Conservation (phyloP, 2,797 vertebrate species). For the Miichthys miiuy region DNA sequence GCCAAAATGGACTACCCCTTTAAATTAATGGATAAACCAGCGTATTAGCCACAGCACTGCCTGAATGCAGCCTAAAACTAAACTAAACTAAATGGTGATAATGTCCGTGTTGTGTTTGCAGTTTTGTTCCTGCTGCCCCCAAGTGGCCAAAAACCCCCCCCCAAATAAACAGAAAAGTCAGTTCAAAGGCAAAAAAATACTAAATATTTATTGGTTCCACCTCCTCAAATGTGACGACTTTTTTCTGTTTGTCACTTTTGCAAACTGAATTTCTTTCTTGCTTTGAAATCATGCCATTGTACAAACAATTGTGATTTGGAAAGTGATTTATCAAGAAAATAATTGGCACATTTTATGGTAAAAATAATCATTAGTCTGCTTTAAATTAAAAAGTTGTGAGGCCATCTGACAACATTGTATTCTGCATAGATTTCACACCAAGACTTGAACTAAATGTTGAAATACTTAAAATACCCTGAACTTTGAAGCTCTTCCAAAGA, state of each 20-base stretch:
- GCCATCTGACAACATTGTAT: background rate
- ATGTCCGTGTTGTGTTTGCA: background rate
- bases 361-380: constrained; percentile 1
- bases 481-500: constrained; percentile 58
- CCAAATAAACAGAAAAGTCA: background rate
- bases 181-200: background rate
- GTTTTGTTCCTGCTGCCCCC: background rate
- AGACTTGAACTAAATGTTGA: constrained; percentile 30
- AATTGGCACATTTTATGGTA: background rate
- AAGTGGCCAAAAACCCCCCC: background rate
- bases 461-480: constrained; percentile 13
- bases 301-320: background rate
- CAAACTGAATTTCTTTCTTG: background rate
- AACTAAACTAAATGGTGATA: background rate
- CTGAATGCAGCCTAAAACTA: too few species aligned
- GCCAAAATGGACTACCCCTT: too few species aligned
- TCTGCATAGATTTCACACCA: constrained; percentile 22
- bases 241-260: background rate
- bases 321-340: constrained; percentile 7
- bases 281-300: background rate
- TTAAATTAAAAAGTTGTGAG: background rate
- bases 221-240: too few species aligned
- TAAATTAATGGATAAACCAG: too few species aligned
- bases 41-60: too few species aligned
- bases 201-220: too few species aligned